A percentile compares a stretch with the other conserved stretches of the same genome.
phyloP scores from a whole-genome alignment of 2,888 invertebrate species.

The Lycophotia porphyrea region DNA sequence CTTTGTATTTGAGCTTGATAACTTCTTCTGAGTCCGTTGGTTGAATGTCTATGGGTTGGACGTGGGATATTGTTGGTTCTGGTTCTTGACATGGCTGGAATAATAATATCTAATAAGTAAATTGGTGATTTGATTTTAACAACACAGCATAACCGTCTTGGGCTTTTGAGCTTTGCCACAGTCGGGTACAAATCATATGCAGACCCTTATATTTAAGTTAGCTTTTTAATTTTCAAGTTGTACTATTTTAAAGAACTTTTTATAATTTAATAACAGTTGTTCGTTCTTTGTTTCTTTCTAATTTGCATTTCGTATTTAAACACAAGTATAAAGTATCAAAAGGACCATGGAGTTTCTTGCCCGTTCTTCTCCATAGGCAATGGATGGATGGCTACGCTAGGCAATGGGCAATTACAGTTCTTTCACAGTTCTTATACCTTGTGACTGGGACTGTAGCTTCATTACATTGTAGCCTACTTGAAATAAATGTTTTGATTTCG shows the following conservation, averaged over 20 bases:
- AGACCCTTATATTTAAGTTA: not conserved
- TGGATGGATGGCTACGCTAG: too few species aligned
- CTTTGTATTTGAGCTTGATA: conserved; percentile 78
- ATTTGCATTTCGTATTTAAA: not conserved
- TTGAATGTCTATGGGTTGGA: conserved; percentile 72
- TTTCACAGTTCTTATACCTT: too few species aligned
- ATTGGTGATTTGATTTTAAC: not conserved
- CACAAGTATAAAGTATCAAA: not conserved
- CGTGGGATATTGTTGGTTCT: conserved; percentile 76
- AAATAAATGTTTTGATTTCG: too few species aligned
- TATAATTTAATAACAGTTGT: not conserved
- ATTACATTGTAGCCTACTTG: too few species aligned
- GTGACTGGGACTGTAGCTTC: too few species aligned
- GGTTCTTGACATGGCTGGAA: conserved; percentile 80
- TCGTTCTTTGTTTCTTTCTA: not conserved
- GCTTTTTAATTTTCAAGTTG: conserved; percentile 1
- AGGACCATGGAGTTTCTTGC: too few species aligned
- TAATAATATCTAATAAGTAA: not conserved
- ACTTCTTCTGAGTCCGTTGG: conserved; percentile 79
- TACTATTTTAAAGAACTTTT: not conserved
- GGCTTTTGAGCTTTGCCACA: not conserved
- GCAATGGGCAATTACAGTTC: too few species aligned
- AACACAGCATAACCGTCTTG: not conserved
- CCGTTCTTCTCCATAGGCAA: too few species aligned
- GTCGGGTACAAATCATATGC: not conserved